Percentiles rank a stretch among this genome's conserved stretches.
Evolutionary conservation across 2,797 vertebrate genomes (phyloP).

Genomic region (Dryobates pubescens): DNA sequence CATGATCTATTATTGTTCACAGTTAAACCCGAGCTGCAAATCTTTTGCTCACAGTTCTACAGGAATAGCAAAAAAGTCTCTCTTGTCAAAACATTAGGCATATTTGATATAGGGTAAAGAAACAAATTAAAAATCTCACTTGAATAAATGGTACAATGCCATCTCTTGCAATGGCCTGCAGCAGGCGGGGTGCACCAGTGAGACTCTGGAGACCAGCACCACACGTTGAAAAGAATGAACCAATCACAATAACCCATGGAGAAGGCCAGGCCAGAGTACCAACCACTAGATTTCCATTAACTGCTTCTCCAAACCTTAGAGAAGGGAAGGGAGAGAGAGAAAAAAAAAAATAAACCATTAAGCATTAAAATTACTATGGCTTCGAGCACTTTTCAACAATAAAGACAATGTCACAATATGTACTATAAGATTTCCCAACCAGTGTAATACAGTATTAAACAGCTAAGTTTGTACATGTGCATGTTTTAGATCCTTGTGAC

Average conservation of each 20-base stretch:
- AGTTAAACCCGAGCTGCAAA: background rate
- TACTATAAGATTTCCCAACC: background rate
- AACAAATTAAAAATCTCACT: slow-evolving; percentile 72
- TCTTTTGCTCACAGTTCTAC: background rate
- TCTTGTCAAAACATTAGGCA: background rate
- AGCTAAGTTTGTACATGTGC: background rate
- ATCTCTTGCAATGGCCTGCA: slow-evolving; percentile 95
- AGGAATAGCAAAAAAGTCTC: background rate
- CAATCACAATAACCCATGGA: slow-evolving; percentile 97
- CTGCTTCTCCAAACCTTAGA: slow-evolving; percentile 85
- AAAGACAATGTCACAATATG: rapidly evolving
- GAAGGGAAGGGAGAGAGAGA: rapidly evolving
- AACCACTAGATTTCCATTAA: slow-evolving; percentile 93
- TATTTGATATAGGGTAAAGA: background rate
- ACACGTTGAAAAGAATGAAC: slow-evolving; percentile 96
- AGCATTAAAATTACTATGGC: background rate
- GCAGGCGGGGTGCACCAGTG: slow-evolving; percentile 91
- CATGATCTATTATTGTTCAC: background rate
- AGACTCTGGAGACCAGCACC: slow-evolving; percentile 95
- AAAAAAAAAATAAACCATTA: background rate
- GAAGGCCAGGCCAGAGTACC: slow-evolving; percentile 95
- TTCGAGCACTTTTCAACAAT: background rate
- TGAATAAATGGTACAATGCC: slow-evolving; percentile 93
- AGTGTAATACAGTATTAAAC: background rate
- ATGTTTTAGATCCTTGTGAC: background rate